phyloP scores from a whole-genome alignment of 1,140 invertebrate genomes.

The Calephelis nemesis region DNA sequence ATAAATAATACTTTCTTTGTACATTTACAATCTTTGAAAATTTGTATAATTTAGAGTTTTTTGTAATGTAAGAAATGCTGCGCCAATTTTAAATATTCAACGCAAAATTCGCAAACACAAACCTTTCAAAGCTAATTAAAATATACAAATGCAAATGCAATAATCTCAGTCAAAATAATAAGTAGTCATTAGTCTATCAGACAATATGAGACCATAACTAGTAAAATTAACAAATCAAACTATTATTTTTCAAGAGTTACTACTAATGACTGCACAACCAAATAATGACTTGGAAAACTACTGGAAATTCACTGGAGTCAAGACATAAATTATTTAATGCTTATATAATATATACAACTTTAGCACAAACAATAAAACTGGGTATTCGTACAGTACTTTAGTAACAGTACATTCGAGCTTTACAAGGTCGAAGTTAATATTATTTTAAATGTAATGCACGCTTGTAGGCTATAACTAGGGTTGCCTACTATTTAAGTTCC shows the following conservation, averaged over 20 bases:
- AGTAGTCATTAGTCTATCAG: not conserved
- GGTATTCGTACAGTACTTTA: not conserved
- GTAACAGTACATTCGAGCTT: not conserved
- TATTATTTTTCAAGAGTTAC: not conserved
- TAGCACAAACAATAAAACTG: not conserved
- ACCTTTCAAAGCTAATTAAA: not conserved
- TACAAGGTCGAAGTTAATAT: conserved; percentile 6
- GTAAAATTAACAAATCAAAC: not conserved
- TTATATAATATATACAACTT: not conserved
- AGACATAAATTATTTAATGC: not conserved
- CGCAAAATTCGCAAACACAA: no score
- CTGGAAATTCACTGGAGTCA: conserved; percentile 2
- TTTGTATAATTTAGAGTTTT: not conserved
- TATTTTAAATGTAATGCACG: not conserved
- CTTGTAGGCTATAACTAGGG: not conserved
- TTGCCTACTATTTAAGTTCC: no score
- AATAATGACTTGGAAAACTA: not conserved
- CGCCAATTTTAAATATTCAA: not conserved
- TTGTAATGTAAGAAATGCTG: conserved; percentile 15
- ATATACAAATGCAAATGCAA: not conserved
- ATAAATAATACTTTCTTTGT: not conserved
- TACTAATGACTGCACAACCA: conserved; percentile 5
- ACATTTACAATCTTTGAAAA: not conserved
- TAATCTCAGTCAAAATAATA: not conserved
- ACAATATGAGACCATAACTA: not conserved